These are phyloP conservation scores for Volucella inanis DNA, from an alignment of 2,888 invertebrate genomes.

Conservation along the genomic window DNA sequence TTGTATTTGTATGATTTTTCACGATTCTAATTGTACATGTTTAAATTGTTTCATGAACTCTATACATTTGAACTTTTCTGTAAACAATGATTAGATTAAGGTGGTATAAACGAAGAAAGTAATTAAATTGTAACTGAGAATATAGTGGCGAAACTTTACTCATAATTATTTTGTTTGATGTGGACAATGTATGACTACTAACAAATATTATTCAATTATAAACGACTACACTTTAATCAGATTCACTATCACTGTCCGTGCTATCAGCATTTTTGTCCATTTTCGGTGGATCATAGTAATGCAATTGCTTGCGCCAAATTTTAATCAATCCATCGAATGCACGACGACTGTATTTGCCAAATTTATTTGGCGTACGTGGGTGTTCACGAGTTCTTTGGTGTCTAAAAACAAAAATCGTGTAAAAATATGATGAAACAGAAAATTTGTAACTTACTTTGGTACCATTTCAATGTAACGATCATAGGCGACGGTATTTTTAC, in stretches of 20 bases:
- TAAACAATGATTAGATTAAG: no score
- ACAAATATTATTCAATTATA: neutral
- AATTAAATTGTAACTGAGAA: no score
- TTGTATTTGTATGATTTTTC: no score
- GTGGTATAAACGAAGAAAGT: no score
- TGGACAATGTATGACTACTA: neutral
- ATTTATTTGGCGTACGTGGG: conserved; percentile 95
- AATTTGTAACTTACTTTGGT: conserved; percentile 85
- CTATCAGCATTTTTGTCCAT: conserved; percentile 42
- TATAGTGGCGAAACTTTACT: no score
- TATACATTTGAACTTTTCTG: no score
- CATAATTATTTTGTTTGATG: neutral
- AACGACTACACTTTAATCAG: conserved; percentile 36
- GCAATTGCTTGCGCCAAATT: conserved; percentile 93
- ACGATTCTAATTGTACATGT: no score
- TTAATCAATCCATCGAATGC: conserved; percentile 96
- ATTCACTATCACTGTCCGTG: conserved; percentile 63
- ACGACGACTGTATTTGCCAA: conserved; percentile 93
- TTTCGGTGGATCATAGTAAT: conserved; percentile 88
- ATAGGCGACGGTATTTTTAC: conserved; percentile 95
- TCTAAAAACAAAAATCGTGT: conserved; percentile 82
- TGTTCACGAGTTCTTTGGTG: conserved; percentile 87
- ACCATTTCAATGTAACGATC: conserved; percentile 88
- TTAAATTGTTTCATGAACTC: no score
- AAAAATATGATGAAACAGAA: neutral